Base-by-base conservation (phyloP, 2,113 vertebrate species). In the Oncorhynchus masou region DNA sequence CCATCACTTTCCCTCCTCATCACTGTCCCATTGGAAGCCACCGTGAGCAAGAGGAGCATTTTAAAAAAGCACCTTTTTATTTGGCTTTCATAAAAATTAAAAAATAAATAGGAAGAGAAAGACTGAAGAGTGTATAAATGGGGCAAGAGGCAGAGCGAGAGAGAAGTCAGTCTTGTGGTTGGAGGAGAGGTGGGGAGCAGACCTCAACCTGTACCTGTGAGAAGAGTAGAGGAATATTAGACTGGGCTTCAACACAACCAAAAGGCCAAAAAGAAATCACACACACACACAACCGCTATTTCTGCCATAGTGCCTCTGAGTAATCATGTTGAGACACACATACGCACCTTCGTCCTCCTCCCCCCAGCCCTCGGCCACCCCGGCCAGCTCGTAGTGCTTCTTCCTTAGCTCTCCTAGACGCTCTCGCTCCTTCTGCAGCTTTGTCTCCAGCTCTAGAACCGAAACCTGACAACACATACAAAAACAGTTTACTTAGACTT, bases 321-420 rank as follows among this genome's bases (percentile, higher is more conserved):
- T 62, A 62, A 62, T 11, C 51, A 16, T 19, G 51, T 19, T 62
- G 59, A 83, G 4, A 19, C n/a, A 27, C 51, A 68, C 27, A n/a
- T 49, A 68, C 84, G 82, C 51, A 92, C 92, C 92, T 31, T 91
- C 95, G 0, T 94, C 91, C 74, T 92, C 87, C 57, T 88, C 88
- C 22, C 94, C 96, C 97, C 97, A 99, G 86, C 97, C 97, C 83
- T 99, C 97, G 0, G 96, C 95, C 9, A 95, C 96, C 0, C 97
- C 96, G 0, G 97, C 97, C 78, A 99, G 91, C 84, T 97, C 95
- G 0, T 99, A 99, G 88, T 99, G 97, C 84, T 99, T 99, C 90
- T 97, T 98, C 79, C 97, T 94, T 83, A 99, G 93, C 65, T 97
- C 97, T 8, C 97, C 97, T 34, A 99, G 93, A 73, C 95, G 96